Evolutionary conservation across 2,797 vertebrate genomes (phyloP).

Genomic region (Ptychobarbus kaznakovi): DNA sequence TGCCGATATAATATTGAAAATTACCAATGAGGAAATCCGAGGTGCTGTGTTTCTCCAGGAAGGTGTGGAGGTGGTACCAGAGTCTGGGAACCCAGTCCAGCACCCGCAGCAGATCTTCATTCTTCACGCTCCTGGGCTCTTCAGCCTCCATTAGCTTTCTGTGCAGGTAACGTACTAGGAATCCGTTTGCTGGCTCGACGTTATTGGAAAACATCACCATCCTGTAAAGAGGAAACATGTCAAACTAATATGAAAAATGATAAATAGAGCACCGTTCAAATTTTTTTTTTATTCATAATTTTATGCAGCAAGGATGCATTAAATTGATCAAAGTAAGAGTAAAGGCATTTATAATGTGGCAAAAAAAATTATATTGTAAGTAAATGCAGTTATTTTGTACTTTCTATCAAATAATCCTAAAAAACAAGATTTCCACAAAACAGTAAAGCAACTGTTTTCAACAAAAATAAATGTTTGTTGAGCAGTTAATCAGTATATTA

Average conservation of each 20-base stretch:
- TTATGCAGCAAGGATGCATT: background rate
- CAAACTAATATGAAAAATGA: background rate
- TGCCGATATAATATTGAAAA: background rate
- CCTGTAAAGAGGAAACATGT: constrained; percentile 69
- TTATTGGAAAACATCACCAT: constrained; percentile 99
- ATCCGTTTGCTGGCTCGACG: constrained; percentile 96
- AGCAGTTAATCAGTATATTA: no score
- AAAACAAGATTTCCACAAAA: no score
- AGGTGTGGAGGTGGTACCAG: constrained; percentile 98
- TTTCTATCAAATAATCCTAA: no score
- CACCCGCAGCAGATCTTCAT: constrained; percentile 90
- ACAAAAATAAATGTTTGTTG: no score
- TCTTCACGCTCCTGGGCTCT: constrained; percentile 86
- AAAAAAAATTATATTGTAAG: background rate
- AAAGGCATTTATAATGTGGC: background rate
- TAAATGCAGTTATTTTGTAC: background rate
- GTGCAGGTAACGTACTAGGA: constrained; percentile 94
- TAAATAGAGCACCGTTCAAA: background rate
- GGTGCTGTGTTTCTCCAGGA: constrained; percentile 98
- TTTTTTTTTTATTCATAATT: background rate
- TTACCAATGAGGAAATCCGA: constrained; percentile 98
- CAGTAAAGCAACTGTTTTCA: no score
- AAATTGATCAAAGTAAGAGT: background rate
- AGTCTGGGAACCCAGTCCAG: constrained; percentile 98
- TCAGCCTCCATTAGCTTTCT: constrained; percentile 96